A percentile compares a stretch with the other conserved stretches of the same genome.
Evolutionary conservation across 2,797 vertebrate genomes (phyloP).

Genomic region (Sarcophilus harrisii): DNA sequence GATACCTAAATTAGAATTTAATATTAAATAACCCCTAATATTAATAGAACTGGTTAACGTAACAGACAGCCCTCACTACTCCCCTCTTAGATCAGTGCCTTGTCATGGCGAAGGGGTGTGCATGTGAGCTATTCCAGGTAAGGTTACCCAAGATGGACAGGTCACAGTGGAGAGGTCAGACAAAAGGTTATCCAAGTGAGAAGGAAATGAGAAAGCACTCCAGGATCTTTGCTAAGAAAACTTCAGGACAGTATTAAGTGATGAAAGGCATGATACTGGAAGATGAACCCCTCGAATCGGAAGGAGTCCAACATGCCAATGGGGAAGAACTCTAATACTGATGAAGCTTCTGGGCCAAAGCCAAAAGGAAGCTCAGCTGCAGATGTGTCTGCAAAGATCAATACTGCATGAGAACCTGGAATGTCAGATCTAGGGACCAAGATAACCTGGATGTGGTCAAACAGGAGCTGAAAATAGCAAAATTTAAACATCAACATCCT

Average conservation of each 20-base stretch:
- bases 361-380: background rate
- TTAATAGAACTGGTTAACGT: background rate
- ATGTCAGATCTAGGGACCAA: background rate
- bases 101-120: background rate
- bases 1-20: background rate
- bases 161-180: background rate
- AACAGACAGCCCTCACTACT: background rate
- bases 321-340: background rate
- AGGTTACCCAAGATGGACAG: background rate
- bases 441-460: background rate
- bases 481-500: background rate
- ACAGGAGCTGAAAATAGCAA: background rate
- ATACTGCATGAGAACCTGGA: background rate
- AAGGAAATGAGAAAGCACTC: background rate
- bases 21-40: background rate
- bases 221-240: background rate
- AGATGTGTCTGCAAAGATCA: background rate
- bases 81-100: background rate
- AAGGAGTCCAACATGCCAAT: background rate
- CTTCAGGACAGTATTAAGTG: background rate
- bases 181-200: background rate
- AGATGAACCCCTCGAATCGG: background rate
- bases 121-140: background rate
- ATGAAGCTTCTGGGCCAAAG: background rate
- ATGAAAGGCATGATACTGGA: background rate